Evolutionary conservation across 2,888 invertebrate species (phyloP).

Genomic region (Toxonevra muliebris): DNA sequence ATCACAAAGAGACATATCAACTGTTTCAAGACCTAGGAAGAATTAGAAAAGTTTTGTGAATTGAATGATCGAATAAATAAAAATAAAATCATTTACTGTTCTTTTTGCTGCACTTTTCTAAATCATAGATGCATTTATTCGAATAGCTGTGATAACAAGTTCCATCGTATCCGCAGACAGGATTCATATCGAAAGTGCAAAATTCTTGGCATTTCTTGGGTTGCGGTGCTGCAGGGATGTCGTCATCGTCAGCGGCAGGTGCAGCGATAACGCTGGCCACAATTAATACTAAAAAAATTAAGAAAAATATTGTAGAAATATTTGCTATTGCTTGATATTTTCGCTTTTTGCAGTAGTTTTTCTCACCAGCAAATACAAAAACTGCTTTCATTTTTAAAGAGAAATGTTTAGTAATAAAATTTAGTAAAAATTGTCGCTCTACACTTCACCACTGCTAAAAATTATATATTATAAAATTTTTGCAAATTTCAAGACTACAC

Average conservation of each 20-base stretch:
- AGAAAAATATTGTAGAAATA: not conserved
- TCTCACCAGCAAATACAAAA: not conserved
- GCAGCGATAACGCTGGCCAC: conserved; percentile 14
- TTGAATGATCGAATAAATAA: not conserved
- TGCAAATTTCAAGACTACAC: no score
- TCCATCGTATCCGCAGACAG: conserved; percentile 26
- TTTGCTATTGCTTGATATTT: not conserved
- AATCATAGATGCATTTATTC: conserved; percentile 30
- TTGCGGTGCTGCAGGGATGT: not conserved
- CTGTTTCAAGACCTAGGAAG: conserved; percentile 32
- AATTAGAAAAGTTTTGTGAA: not conserved
- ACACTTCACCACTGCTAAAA: no score
- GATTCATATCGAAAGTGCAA: conserved; percentile 29
- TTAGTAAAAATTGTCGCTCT: no score
- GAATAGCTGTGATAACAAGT: conserved; percentile 26
- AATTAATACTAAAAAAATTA: not conserved
- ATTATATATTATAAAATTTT: no score
- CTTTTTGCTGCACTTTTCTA: conserved; percentile 25
- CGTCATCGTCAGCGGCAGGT: not conserved
- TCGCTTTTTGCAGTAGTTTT: not conserved
- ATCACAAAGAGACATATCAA: conserved; percentile 35
- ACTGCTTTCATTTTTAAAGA: not conserved
- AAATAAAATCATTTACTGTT: conserved; percentile 23
- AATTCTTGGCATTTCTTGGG: conserved; percentile 24
- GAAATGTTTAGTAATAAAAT: not conserved